phyloP scores from a whole-genome alignment of 2,113 vertebrate species.

The Prionailurus bengalensis region DNA sequence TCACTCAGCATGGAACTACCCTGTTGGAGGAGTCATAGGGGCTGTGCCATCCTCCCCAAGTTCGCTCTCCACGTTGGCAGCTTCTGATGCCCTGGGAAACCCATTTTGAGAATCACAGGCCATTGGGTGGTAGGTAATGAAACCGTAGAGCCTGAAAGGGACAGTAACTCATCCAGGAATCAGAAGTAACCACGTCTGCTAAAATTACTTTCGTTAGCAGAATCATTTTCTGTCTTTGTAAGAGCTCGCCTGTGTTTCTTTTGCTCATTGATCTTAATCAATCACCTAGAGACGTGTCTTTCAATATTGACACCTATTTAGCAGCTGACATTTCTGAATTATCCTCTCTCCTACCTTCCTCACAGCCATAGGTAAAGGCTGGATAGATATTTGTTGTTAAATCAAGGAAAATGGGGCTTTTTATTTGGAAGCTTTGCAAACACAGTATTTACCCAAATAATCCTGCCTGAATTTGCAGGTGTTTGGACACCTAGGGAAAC shows the following conservation, averaged over 20 bases:
- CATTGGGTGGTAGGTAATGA: not conserved
- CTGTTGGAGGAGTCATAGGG: not conserved
- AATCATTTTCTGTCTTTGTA: accelerated
- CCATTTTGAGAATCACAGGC: not conserved
- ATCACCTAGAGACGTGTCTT: not conserved
- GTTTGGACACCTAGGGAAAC: slow-evolving; percentile 3
- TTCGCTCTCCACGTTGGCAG: not conserved
- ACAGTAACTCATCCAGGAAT: not conserved
- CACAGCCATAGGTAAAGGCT: not conserved
- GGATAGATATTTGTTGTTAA: not conserved
- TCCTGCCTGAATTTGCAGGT: slow-evolving; percentile 5
- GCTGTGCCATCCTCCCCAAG: accelerated
- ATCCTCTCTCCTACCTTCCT: not conserved
- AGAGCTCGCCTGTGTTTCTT: not conserved
- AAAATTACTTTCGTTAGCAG: not conserved
- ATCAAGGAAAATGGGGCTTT: not conserved
- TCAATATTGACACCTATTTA: not conserved
- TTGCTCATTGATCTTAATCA: not conserved
- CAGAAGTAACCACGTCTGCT: accelerated
- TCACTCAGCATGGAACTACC: not conserved
- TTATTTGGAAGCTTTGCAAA: slow-evolving; percentile 9
- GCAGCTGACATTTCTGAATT: not conserved
- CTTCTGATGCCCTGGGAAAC: not conserved
- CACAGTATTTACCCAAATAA: not conserved
- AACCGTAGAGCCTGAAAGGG: not conserved